Evolutionary conservation across 1,140 invertebrate species (phyloP).

Genomic region (Drosophila kanapiae): DNA sequence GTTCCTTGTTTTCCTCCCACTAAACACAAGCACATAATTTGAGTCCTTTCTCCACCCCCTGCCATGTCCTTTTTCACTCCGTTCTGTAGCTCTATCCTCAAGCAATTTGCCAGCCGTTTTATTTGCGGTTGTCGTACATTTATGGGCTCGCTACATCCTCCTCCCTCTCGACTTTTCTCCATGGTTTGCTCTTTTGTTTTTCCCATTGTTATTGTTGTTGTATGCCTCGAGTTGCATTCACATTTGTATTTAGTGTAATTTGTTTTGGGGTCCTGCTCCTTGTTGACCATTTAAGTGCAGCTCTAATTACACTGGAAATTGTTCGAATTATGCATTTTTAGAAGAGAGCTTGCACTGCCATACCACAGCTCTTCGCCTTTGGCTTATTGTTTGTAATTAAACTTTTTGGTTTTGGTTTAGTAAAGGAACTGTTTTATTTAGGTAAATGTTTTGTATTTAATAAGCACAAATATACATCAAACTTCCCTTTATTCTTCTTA

Average conservation of each 20-base stretch:
- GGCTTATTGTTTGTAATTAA: conserved; percentile 14
- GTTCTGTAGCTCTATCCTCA: conserved; percentile 23
- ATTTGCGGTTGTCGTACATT: conserved; percentile 81
- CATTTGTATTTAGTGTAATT: conserved; percentile 71
- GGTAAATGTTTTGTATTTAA: background rate
- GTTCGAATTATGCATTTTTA: conserved; percentile 62
- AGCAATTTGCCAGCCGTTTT: conserved; percentile 80
- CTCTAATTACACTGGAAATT: conserved; percentile 77
- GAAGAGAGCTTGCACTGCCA: conserved; percentile 2
- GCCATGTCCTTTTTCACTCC: conserved; percentile 2
- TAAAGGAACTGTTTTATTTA: background rate
- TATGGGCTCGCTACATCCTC: conserved; percentile 40
- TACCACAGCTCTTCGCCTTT: background rate
- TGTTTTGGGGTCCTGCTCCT: conserved; percentile 66
- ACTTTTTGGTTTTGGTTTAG: conserved; percentile 1
- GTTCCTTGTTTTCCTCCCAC: background rate
- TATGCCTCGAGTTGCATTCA: conserved; percentile 21
- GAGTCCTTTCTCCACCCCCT: conserved; percentile 1
- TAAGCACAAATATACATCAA: background rate
- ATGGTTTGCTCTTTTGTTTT: conserved; percentile 36
- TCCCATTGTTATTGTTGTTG: conserved; percentile 18
- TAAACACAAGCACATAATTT: conserved; percentile 73
- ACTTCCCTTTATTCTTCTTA: background rate
- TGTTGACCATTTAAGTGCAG: conserved; percentile 79
- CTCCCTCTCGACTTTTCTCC: conserved; percentile 9